Conservation (phyloP, 2,797 vertebrate species). For the Mormyrus proboscirostris region DNA sequence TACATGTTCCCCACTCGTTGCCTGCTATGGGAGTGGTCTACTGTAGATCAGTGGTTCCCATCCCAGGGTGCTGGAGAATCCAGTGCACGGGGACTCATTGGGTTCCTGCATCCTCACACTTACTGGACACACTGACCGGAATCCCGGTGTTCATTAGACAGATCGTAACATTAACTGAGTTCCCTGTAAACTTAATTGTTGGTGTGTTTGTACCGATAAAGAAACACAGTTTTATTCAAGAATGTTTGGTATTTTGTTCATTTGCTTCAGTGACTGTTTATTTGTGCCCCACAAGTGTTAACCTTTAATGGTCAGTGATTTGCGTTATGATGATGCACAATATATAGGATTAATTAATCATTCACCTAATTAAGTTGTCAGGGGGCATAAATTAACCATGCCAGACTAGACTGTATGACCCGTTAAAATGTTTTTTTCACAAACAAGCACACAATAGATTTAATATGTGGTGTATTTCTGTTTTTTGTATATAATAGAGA, state of each 20-base stretch:
- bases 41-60: constrained; percentile 10
- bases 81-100: background rate
- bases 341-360: background rate
- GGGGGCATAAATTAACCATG: background rate
- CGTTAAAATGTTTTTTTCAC: background rate
- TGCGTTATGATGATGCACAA: background rate
- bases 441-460: background rate
- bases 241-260: background rate
- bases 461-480: background rate
- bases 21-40: background rate
- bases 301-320: background rate
- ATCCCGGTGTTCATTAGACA: background rate
- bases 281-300: background rate
- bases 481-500: background rate
- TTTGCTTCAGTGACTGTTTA: background rate
- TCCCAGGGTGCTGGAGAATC: background rate
- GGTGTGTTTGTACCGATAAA: constrained; percentile 2
- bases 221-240: background rate
- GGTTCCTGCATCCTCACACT: background rate
- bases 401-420: background rate
- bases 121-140: background rate
- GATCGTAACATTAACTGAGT: background rate
- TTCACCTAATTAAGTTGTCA: background rate
- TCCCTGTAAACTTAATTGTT: constrained; percentile 9
- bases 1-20: background rate